A percentile compares a stretch with the other conserved stretches of the same genome.
phyloP scores from a whole-genome alignment of 1,140 invertebrate species.

The Pomacea maculata region DNA sequence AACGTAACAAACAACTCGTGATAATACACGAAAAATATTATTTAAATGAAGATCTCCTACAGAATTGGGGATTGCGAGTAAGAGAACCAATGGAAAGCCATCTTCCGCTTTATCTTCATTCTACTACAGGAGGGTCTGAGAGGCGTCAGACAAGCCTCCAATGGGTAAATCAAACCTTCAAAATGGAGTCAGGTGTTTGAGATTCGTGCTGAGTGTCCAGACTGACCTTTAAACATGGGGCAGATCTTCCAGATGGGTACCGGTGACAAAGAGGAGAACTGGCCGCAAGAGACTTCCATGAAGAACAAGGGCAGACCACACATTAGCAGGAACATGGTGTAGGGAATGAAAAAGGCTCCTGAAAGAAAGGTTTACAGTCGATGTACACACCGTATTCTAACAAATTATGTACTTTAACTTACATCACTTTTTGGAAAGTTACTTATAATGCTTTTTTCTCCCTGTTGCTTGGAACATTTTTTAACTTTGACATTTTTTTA shows the following conservation, averaged over 20 bases:
- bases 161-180: no score
- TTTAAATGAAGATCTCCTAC: neutral
- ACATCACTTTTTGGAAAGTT: neutral
- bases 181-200: no score
- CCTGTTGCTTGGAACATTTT: no score
- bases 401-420: neutral
- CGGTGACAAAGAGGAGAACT: slow-evolving; percentile 69
- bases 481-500: no score
- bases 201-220: neutral
- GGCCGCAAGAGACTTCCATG: slow-evolving; percentile 80
- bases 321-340: slow-evolving; percentile 71
- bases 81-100: neutral
- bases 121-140: no score
- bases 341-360: slow-evolving; percentile 79
- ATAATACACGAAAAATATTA: neutral
- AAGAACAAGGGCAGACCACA: slow-evolving; percentile 79
- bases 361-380: slow-evolving; percentile 40
- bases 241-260: slow-evolving; percentile 54
- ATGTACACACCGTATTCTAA: neutral
- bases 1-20: neutral
- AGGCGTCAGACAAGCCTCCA: no score
- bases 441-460: no score
- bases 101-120: neutral
- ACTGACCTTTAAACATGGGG: slow-evolving; percentile 61
- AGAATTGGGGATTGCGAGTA: neutral